These are phyloP conservation scores for Chionis minor DNA, from an alignment of 2,113 vertebrate species.

Conservation along the genomic window DNA sequence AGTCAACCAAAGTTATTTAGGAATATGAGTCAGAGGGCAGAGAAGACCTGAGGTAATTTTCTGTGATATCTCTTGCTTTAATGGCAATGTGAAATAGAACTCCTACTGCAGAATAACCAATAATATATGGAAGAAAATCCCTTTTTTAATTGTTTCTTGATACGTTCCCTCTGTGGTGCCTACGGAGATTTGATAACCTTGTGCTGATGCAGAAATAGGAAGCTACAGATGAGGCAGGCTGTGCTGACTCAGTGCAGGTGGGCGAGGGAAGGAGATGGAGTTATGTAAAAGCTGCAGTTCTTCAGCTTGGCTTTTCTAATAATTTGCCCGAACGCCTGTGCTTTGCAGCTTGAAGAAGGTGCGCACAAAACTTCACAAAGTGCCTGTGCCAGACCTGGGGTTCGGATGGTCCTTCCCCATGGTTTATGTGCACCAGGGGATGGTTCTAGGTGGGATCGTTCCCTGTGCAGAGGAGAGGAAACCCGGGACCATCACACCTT, in stretches of 20 bases:
- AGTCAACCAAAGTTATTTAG: constrained; percentile 9
- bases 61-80: neutral
- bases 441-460: neutral
- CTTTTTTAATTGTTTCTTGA: neutral
- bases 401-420: accelerated
- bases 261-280: neutral
- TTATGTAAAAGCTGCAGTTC: constrained; percentile 12
- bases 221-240: neutral
- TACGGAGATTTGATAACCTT: neutral
- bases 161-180: accelerated
- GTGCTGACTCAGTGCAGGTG: constrained; percentile 45
- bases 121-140: neutral
- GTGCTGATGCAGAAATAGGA: neutral
- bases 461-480: neutral
- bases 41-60: neutral
- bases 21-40: constrained; percentile 45
- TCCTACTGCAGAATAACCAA: neutral
- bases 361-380: too few species aligned
- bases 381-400: accelerated
- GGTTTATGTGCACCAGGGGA: accelerated
- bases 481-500: accelerated
- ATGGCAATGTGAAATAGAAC: neutral
- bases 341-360: neutral
- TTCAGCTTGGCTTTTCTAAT: neutral
- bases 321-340: neutral